phyloP scores from a whole-genome alignment of 2,888 invertebrate genomes.

The Oxycera nigricornis region DNA sequence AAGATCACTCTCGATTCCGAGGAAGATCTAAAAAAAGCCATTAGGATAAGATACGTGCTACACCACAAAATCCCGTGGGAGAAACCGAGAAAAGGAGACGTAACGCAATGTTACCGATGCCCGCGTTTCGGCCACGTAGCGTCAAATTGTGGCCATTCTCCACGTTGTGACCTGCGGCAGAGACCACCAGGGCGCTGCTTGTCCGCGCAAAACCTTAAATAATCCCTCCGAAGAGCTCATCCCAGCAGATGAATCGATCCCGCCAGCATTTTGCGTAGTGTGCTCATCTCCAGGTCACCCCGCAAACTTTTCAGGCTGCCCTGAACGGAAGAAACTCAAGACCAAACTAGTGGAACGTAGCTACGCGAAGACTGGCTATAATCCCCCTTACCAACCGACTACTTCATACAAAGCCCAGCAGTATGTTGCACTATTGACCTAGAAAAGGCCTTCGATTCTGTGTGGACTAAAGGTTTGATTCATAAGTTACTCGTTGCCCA shows the following conservation, averaged over 20 bases:
- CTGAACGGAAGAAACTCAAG: not conserved
- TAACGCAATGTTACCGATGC: not conserved
- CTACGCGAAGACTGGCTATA: not conserved
- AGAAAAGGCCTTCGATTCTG: too few relatives aligned
- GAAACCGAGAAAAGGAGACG: not conserved
- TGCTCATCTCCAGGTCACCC: not conserved
- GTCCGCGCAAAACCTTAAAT: too few relatives aligned
- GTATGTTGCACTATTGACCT: too few relatives aligned
- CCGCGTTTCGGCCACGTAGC: slow-evolving; percentile 10
- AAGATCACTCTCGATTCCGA: not conserved
- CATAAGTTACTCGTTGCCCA: too few relatives aligned
- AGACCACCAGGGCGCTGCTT: too few relatives aligned
- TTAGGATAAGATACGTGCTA: not conserved
- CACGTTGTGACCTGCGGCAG: not conserved
- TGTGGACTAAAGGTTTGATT: too few relatives aligned
- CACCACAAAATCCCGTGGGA: not conserved
- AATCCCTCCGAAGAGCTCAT: not conserved
- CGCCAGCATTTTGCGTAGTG: not conserved
- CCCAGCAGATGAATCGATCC: not conserved
- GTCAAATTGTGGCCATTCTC: not conserved
- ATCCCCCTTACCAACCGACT: not conserved
- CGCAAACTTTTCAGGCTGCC: not conserved
- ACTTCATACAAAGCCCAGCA: too few relatives aligned
- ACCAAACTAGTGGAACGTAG: not conserved
- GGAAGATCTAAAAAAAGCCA: not conserved